Base-by-base conservation (phyloP, 2,113 vertebrate genomes). In the Cisticola juncidis region DNA sequence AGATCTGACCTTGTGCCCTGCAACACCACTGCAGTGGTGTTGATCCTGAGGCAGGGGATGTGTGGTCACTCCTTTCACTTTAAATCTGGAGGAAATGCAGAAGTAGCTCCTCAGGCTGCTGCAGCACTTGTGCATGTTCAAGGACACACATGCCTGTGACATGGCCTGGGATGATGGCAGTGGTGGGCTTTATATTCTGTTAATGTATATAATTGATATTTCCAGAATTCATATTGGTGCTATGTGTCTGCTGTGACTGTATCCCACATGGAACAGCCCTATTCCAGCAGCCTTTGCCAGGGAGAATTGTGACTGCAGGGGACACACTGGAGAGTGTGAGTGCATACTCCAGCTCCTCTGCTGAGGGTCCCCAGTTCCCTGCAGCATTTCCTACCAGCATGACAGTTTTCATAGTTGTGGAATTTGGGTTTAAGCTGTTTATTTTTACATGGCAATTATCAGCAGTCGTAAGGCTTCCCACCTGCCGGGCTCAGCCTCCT, bases 21-120 rank as follows among this genome's bases (percentile, higher is more conserved):
- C 21, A 26, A 1, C 18, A 17, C 9, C 4, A 2, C 36, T 16
- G 5, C 31, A 22, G n/a, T 12, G 23, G 7, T 9, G 0, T n/a
- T 56, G 11, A 3, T 15, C 16, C 3, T 9, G 31, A 57, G 40
- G 47, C 61, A 31, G n/a, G 24, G 8, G 6, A 38, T 19, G 1
- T 40, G 47, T 42, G n/a, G 20, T 19, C n/a, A 53, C 29, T 60
- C 6, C 26, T 45, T 38, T 24, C 19, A 9, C 24, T 9, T 15
- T 6, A 15, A 22, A 12, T 15, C 23, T 58, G 31, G 4, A 50
- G 36, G 26, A 50, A 44, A 20, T 6, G n/a, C 4, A 6, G 24
- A 31, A 26, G 17, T 6, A 14, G 38, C 28, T 87, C 38, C 26
- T 35, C n/a, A 15, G 22, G 4, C 15, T 70, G 4, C 8, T 48